Percentiles rank a stretch among this genome's conserved stretches.
These are phyloP conservation scores for Hippocampus kuda DNA, from an alignment of 2,797 vertebrate species.

Conservation along the genomic window DNA sequence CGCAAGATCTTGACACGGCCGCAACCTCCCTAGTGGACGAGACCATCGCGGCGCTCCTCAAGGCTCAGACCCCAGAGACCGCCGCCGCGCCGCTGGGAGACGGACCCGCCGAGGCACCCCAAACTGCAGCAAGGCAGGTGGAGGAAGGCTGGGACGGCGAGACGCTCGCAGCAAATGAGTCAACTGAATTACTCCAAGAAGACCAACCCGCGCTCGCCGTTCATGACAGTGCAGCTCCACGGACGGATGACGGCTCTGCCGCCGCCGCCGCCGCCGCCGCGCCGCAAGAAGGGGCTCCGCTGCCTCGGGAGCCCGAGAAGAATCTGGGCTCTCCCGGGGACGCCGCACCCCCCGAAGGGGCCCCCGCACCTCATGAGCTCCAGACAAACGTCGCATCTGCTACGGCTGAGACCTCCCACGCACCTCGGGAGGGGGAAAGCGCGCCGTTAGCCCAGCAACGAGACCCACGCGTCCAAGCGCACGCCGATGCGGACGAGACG, in stretches of 20 bases:
- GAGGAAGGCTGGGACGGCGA: neutral
- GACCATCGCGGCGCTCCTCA: neutral
- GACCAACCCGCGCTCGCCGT: neutral
- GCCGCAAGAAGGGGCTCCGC: neutral
- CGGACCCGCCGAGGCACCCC: neutral
- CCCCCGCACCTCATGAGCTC: neutral
- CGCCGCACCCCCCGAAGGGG: neutral
- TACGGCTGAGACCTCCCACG: neutral
- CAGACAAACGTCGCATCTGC: neutral
- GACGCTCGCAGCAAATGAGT: neutral
- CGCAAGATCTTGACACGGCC: neutral
- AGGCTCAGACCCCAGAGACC: neutral
- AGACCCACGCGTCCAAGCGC: neutral
- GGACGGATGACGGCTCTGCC: neutral
- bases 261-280: neutral
- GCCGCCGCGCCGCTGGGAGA: neutral
- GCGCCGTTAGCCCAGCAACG: neutral
- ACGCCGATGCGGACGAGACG: neutral
- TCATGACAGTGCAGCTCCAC: neutral
- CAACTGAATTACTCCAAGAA: neutral
- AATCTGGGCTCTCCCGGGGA: neutral
- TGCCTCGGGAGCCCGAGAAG: neutral
- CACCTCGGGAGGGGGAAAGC: neutral
- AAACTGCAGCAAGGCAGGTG: neutral
- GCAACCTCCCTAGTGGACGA: neutral